Percentiles rank a stretch among this genome's conserved stretches.
Evolutionary conservation across 2,888 invertebrate genomes (phyloP).

Genomic region (Conistra vaccinii): DNA sequence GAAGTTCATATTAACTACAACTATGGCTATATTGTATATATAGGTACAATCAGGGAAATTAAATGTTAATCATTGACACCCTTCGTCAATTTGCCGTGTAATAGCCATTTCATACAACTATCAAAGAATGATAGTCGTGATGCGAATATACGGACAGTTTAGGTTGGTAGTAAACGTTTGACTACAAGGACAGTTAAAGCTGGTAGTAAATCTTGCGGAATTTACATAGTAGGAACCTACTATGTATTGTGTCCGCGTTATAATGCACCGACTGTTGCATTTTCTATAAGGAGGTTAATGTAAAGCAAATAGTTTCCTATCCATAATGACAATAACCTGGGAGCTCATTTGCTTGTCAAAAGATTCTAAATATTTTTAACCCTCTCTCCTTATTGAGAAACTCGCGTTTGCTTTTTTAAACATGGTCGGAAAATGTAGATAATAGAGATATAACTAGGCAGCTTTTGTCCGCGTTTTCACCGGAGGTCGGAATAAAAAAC

Average conservation of each 20-base stretch:
- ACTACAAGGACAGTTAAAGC: no score
- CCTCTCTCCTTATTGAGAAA: background rate
- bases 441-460: no score
- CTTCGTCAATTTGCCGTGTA: background rate
- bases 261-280: background rate
- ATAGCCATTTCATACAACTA: background rate
- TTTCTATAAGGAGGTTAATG: background rate
- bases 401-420: background rate
- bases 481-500: background rate
- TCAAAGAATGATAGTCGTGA: background rate
- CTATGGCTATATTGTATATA: background rate
- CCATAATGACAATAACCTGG: background rate
- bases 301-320: background rate
- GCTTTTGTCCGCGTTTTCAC: background rate
- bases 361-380: background rate
- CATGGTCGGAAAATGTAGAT: background rate
- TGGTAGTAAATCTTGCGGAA: no score
- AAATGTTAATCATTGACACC: background rate
- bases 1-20: no score
- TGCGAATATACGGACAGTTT: background rate
- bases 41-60: background rate
- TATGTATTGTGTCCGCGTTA: background rate
- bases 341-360: background rate
- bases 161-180: no score
- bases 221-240: background rate